These are phyloP conservation scores for Trogon melanurus DNA, from an alignment of 2,113 vertebrate species.

Conservation along the genomic window DNA sequence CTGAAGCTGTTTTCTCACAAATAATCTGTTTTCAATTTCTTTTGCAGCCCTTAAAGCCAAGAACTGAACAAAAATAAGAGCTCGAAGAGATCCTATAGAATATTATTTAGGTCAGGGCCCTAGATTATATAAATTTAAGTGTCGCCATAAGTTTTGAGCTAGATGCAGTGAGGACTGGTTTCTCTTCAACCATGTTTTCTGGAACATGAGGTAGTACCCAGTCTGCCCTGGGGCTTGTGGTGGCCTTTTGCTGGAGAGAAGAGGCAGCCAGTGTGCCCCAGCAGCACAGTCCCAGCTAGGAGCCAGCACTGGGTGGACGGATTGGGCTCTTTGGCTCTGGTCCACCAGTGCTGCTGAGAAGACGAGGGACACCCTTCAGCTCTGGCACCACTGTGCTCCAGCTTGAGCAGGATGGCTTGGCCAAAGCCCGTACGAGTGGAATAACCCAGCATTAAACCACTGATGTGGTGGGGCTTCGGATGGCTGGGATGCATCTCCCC, in stretches of 20 bases:
- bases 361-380: background rate
- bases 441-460: rapidly evolving
- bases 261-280: background rate
- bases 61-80: slow-evolving; percentile 32
- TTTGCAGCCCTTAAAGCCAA: slow-evolving; percentile 27
- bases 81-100: slow-evolving; percentile 19
- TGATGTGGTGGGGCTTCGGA: background rate
- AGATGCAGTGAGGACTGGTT: rapidly evolving
- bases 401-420: background rate
- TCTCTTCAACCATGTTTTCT: background rate
- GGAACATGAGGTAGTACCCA: background rate
- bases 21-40: slow-evolving; percentile 73
- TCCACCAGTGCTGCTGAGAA: background rate
- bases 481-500: rapidly evolving
- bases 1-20: slow-evolving; percentile 52
- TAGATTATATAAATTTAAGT: background rate
- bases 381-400: background rate
- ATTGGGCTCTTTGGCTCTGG: background rate
- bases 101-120: background rate
- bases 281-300: background rate
- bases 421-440: background rate
- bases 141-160: background rate
- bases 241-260: background rate
- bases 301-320: background rate
- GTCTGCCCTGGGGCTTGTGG: background rate